phyloP scores from a whole-genome alignment of 92 coral and sea anemone genomes.

The Parazoanthus darwini region DNA sequence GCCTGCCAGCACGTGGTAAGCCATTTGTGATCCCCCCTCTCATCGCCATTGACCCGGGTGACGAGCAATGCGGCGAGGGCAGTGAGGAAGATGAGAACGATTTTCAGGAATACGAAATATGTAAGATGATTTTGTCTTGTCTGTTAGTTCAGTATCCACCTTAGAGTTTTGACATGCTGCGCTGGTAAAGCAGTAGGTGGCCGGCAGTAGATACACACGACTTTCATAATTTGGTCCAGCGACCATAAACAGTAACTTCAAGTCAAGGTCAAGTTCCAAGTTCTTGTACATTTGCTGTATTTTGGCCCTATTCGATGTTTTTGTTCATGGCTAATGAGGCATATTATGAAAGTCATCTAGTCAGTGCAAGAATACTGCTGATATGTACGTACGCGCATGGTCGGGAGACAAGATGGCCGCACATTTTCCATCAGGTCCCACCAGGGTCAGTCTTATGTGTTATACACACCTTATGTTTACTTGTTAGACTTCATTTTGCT shows the following conservation, averaged over 20 bases:
- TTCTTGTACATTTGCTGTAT: too few relatives aligned
- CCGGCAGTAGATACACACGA: not conserved
- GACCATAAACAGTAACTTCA: too few relatives aligned
- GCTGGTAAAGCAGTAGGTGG: not conserved
- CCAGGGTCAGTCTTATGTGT: too few relatives aligned
- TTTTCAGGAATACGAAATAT: conserved; percentile 32
- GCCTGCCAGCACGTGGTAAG: conserved; percentile 30
- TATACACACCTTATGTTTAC: too few relatives aligned
- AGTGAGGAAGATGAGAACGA: conserved; percentile 24
- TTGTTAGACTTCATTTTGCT: too few relatives aligned
- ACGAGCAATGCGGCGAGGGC: conserved; percentile 7
- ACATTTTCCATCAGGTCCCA: too few relatives aligned
- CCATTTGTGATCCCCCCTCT: conserved; percentile 27
- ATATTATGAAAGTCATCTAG: not conserved
- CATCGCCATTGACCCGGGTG: not conserved
- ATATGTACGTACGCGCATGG: not conserved
- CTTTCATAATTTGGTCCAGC: too few relatives aligned
- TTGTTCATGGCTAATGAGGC: too few relatives aligned
- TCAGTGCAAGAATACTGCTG: not conserved
- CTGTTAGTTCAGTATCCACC: not conserved
- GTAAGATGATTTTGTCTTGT: not conserved
- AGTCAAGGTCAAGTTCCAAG: too few relatives aligned
- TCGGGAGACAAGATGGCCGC: too few relatives aligned
- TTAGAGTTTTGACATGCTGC: not conserved
- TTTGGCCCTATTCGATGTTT: too few relatives aligned